Evolutionary conservation across 2,888 invertebrate genomes (phyloP), one percentile per base, ranked within the genome.

Genomic region (Lissocephala sabroskyi): DNA sequence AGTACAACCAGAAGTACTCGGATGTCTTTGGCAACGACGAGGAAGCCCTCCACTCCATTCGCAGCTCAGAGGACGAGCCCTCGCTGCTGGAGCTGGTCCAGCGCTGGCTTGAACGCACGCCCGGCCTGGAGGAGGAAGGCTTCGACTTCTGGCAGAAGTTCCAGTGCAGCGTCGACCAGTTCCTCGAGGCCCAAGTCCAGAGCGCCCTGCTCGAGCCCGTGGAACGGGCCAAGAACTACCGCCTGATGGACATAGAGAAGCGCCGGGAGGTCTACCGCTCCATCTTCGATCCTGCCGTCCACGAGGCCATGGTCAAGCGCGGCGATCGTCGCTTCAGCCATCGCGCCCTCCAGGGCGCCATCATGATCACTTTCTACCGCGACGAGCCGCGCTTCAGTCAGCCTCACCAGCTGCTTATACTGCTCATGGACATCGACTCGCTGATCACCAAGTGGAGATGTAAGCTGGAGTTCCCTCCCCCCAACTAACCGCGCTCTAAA

Each of bases 371-470:
- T 1, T 92, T 98, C 82, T 98, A 98, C 85, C 87, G 98, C 37
- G 97, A 98, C 79, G 97, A 98, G 86, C 97, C 98, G 0, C 89
- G 98, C 39, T 99, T 99, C 86, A 97, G 97, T 68, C 97, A 98
- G 83, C 98, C 98, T 0, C 97, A 97, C 86, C 98, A 98, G 85
- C 89, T 99, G 56, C 87, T 99, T 10, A 94, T 93, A 0, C 88
- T 96, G 10, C 89, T 99, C 18, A 98, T 98, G 95, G 98, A 99
- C 80, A 97, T 99, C 44, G 99, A 99, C 86, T 96, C 97, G 1
- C 88, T 97, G 49, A 95, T 99, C 79, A 98, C 97, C 32, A 99
- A 99, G 86, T 99, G 99, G 99, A 89, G 99, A 84, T 97, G 98
- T 98, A 86, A 90, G 92, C n/a, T n/a, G n/a, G n/a, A n/a, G n/a